Base-by-base conservation (phyloP, 2,888 invertebrate genomes). In the Lycocerus yunnanus region DNA sequence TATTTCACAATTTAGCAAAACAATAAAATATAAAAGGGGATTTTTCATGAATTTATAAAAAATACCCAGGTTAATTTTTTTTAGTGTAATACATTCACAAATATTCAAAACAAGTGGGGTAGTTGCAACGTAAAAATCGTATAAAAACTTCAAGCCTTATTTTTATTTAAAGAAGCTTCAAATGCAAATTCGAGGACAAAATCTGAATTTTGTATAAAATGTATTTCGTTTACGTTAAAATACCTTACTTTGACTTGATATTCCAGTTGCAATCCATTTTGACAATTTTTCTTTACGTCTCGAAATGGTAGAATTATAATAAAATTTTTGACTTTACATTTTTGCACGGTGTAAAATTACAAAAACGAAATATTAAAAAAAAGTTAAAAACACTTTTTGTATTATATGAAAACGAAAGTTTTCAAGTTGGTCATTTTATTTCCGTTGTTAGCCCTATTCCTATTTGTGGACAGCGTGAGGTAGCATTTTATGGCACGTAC, bases 401-500 rank as follows among this genome's bases (percentile, higher is more conserved):
- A 59, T 74, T 68, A 24, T 61, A 59, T 69, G 69, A 63, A 69
- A 75, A 67, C 69, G 72, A 75, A 72, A 69, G 72, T 75, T 75
- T 75, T 75, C 69, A 71, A 72, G 72, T 61, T n/a, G 68, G 74
- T 66, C 71, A 69, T 75, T 75, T 75, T 75, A 75, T 75, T 75
- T 75, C 67, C 72, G 65, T 72, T 72, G 72, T 69, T 66, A 59
- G 66, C 27, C 66, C 61, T 71, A 71, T 71, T 74, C 71, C 71
- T 71, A 74, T 74, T 74, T 74, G 74, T 68, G 74, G 74, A 58
- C 70, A 67, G 71, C 71, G 66, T 24, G 72, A 69, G 73, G 75
- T 69, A 66, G 65, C 75, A 66, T 72, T 75, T 75, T 75, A 75
- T 72, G 72, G 72, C 74, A 66, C 69, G 72, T 72, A 69, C 72